Evolutionary conservation across 1,140 invertebrate genomes (phyloP).

Genomic region (Matsumurasca onukii): DNA sequence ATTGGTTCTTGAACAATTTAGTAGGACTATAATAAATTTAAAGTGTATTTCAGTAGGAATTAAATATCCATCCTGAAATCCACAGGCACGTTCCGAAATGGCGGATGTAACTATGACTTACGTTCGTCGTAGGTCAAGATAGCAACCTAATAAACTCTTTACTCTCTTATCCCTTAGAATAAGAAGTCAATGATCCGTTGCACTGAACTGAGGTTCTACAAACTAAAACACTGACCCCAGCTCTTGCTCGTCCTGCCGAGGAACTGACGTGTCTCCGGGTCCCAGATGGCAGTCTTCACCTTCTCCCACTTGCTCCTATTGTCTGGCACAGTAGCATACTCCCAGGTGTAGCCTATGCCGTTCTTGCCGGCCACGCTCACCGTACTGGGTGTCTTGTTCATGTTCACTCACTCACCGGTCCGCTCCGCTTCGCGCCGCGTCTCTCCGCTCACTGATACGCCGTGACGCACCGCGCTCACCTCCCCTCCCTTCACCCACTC

Average conservation of each 20-base stretch:
- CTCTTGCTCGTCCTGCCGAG: slow-evolving; percentile 51
- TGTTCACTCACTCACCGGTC: not conserved
- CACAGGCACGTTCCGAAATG: no score
- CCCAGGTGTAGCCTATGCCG: slow-evolving; percentile 38
- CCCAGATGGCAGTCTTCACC: slow-evolving; percentile 49
- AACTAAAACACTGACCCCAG: slow-evolving; percentile 56
- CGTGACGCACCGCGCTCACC: not conserved
- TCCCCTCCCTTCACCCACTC: no score
- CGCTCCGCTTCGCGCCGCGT: not conserved
- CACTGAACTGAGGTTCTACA: no score
- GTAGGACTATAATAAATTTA: no score
- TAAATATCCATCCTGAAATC: no score
- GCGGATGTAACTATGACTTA: no score
- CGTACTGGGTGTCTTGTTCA: slow-evolving; percentile 21
- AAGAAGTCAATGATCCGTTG: no score
- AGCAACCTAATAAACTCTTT: no score
- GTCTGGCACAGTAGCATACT: slow-evolving; percentile 32
- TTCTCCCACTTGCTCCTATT: slow-evolving; percentile 39
- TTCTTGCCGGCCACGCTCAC: slow-evolving; percentile 33
- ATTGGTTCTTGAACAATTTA: no score
- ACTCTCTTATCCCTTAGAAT: no score
- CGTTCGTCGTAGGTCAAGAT: no score
- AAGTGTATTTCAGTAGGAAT: no score
- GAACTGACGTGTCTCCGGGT: slow-evolving; percentile 50
- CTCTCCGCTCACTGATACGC: not conserved